Conservation (phyloP, 2,888 invertebrate genomes). For the Ryuthela nishihirai region DNA sequence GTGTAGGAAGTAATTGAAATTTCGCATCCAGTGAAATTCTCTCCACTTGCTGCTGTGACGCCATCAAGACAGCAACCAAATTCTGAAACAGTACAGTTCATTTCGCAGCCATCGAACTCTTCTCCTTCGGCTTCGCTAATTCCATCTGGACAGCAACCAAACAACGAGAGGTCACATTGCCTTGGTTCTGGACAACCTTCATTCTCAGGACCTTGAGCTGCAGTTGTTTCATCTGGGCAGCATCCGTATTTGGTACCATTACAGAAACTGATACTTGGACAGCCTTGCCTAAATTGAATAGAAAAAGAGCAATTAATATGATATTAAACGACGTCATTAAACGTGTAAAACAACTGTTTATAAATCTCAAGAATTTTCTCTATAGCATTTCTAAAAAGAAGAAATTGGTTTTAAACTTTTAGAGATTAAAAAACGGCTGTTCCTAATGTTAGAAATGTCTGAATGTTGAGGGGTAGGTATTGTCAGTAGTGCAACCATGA, state of each 20-base stretch:
- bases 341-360: too few relatives aligned
- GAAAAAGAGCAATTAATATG: neutral
- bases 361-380: too few relatives aligned
- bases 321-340: too few relatives aligned
- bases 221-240: conserved; percentile 48
- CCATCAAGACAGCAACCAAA: conserved; percentile 87
- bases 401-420: too few relatives aligned
- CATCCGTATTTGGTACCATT: conserved; percentile 65
- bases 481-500: too few relatives aligned
- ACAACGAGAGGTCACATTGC: conserved; percentile 8
- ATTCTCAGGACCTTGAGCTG: conserved; percentile 28
- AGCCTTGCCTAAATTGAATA: conserved; percentile 12
- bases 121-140: conserved; percentile 72
- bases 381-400: too few relatives aligned
- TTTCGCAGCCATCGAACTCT: conserved; percentile 58
- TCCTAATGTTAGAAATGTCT: too few relatives aligned
- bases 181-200: conserved; percentile 20
- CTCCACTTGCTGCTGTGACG: conserved; percentile 69
- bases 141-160: conserved; percentile 63
- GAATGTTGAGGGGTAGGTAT: too few relatives aligned
- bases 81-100: conserved; percentile 50
- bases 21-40: conserved; percentile 23
- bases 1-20: too few relatives aligned
- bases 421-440: too few relatives aligned
- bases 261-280: conserved; percentile 49